Conservation (phyloP, 2,113 vertebrate genomes). For the Amphiprion ocellaris region DNA sequence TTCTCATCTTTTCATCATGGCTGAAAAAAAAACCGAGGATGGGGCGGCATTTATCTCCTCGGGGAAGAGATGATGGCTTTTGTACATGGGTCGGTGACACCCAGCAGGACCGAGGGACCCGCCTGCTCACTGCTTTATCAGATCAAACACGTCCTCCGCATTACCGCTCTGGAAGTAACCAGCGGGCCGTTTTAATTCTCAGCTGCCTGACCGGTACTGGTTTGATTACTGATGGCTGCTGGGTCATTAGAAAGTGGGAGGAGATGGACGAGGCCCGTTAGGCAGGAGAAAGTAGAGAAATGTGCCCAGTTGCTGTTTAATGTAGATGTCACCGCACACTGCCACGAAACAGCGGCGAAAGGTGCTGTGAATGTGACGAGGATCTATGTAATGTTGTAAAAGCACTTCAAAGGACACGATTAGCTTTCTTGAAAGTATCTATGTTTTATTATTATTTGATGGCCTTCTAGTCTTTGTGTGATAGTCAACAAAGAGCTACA, state of each 20-base stretch:
- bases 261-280: slow-evolving; percentile 61
- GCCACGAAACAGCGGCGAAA: slow-evolving; percentile 13
- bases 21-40: slow-evolving; percentile 37
- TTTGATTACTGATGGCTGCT: slow-evolving; percentile 61
- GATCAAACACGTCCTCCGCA: slow-evolving; percentile 55
- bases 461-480: slow-evolving; percentile 7
- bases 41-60: slow-evolving; percentile 54
- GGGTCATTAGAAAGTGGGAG: slow-evolving; percentile 40
- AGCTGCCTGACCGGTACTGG: slow-evolving; percentile 50
- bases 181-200: slow-evolving; percentile 36
- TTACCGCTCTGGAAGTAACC: slow-evolving; percentile 38
- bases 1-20: slow-evolving; percentile 41
- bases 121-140: slow-evolving; percentile 36
- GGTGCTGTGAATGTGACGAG: slow-evolving; percentile 43
- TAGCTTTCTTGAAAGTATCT: slow-evolving; percentile 32
- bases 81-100: slow-evolving; percentile 40
- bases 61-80: slow-evolving; percentile 61
- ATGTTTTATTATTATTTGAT: slow-evolving; percentile 32
- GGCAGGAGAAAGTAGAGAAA: slow-evolving; percentile 45
- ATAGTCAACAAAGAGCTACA: slow-evolving; percentile 11
- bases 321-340: slow-evolving; percentile 38
- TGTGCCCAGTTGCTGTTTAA: slow-evolving; percentile 39
- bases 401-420: slow-evolving; percentile 30
- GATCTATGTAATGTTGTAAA: slow-evolving; percentile 39
- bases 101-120: slow-evolving; percentile 32